Evolutionary conservation across 2,797 vertebrate genomes (phyloP).

Genomic region (Trichosurus vulpecula): DNA sequence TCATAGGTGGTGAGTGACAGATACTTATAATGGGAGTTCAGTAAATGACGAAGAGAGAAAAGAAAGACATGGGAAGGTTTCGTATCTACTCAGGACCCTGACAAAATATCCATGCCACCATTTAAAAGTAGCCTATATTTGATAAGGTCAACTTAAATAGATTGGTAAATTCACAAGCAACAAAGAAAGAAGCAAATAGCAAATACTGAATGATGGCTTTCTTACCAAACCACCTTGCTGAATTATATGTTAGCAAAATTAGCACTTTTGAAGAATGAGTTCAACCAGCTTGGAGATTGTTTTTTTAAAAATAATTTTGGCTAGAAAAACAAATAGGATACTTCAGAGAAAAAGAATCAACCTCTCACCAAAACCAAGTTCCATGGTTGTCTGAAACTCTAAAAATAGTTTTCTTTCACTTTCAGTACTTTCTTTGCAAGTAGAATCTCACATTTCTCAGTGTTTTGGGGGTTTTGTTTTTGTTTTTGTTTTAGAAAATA

Average conservation of each 20-base stretch:
- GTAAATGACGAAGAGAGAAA: neutral
- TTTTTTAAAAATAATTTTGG: neutral
- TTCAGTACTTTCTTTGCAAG: neutral
- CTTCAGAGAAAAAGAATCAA: neutral
- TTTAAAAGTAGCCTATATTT: neutral
- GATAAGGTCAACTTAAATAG: neutral
- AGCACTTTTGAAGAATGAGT: neutral
- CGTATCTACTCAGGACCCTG: conserved; percentile 11
- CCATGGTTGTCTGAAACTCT: neutral
- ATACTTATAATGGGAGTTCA: neutral
- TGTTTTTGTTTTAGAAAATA: neutral
- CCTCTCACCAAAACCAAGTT: neutral
- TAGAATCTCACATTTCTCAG: neutral
- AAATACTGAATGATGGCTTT: neutral
- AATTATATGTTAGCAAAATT: neutral
- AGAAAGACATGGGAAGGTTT: conserved; percentile 6
- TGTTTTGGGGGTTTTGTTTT: neutral
- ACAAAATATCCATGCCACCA: neutral
- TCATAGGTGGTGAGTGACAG: neutral
- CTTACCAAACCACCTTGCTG: conserved; percentile 3
- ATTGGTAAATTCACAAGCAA: neutral
- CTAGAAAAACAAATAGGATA: neutral
- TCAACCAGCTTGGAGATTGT: neutral
- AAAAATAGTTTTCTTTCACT: neutral
- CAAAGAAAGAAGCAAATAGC: neutral